Evolutionary conservation across 2,888 invertebrate species (phyloP).

Genomic region (Eretmocerus hayati): DNA sequence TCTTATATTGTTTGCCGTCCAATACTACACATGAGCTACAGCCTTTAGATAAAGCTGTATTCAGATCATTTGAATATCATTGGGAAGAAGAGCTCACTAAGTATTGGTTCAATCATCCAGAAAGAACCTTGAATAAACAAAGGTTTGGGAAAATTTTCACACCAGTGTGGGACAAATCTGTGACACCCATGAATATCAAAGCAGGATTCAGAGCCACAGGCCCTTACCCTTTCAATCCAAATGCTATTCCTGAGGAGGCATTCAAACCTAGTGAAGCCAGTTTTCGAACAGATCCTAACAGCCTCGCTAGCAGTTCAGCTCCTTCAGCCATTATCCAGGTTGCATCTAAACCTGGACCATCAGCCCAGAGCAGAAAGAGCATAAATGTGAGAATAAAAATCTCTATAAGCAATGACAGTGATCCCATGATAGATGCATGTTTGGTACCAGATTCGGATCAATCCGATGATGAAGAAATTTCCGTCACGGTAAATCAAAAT

Average conservation of each 20-base stretch:
- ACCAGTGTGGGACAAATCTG: slow-evolving; percentile 13
- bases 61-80: slow-evolving; percentile 30
- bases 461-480: too few species aligned
- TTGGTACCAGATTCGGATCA: too few species aligned
- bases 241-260: slow-evolving; percentile 19
- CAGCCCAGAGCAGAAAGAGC: too few species aligned
- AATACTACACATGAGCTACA: slow-evolving; percentile 33
- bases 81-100: slow-evolving; percentile 20
- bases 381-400: too few species aligned
- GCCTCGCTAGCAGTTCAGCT: too few species aligned
- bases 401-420: too few species aligned
- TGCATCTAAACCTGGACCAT: too few species aligned
- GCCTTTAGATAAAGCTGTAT: slow-evolving; percentile 29
- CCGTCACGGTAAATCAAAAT: too few species aligned
- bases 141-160: slow-evolving; percentile 22
- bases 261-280: not conserved
- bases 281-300: too few species aligned
- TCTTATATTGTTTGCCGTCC: slow-evolving; percentile 31
- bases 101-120: slow-evolving; percentile 22
- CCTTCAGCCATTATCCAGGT: too few species aligned
- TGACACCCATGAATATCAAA: slow-evolving; percentile 19
- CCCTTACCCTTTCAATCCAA: slow-evolving; percentile 10
- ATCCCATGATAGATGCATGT: too few species aligned
- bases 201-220: slow-evolving; percentile 16
- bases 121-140: slow-evolving; percentile 20